Evolutionary conservation across 2,113 vertebrate species (phyloP), one percentile per base, ranked within the genome.

Genomic region (Antennarius striatus): DNA sequence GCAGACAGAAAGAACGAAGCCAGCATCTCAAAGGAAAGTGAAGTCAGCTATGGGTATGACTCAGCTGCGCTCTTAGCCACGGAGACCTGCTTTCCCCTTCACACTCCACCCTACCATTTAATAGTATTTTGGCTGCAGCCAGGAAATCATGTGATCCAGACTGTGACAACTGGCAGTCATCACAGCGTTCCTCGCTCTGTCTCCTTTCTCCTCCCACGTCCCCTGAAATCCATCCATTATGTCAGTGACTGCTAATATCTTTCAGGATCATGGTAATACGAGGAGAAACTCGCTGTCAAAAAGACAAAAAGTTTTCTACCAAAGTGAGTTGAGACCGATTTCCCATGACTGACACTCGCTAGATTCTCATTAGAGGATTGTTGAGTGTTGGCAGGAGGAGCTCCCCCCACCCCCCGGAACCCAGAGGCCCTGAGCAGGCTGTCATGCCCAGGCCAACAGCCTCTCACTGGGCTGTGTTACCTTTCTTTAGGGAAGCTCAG

Each of bases 211-310:
- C 59, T 50, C 72, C 47, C 46, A 30, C 1, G 1, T 47, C 50
- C 56, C 43, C 43, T 3, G 12, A 54, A 55, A 79, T 66, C 45
- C 11, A 87, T 85, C 72, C 56, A 74, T 85, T 69, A 71, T 66
- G 45, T 71, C 63, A 22, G 56, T 49, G 56, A 61, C 40, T 42
- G 63, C 28, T 66, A 46, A 54, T 13, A 30, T 75, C 45, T 64
- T 45, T 63, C 32, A 67, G 55, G 55, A 56, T 48, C 12, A 4
- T 10, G 43, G 61, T 66, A 47, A 45, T 49, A 48, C 28, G 48
- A 32, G 71, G 47, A 40, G 53, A 52, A 48, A 47, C 45, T 75
- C 16, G 52, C 16, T 17, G 46, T n/a, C 22, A 36, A 62, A 61
- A 0, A 36, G 16, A 59, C 28, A 17, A 13, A 62, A 46, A 10